Evolutionary conservation across 2,113 vertebrate genomes (phyloP).

Genomic region (Corvus hawaiiensis): DNA sequence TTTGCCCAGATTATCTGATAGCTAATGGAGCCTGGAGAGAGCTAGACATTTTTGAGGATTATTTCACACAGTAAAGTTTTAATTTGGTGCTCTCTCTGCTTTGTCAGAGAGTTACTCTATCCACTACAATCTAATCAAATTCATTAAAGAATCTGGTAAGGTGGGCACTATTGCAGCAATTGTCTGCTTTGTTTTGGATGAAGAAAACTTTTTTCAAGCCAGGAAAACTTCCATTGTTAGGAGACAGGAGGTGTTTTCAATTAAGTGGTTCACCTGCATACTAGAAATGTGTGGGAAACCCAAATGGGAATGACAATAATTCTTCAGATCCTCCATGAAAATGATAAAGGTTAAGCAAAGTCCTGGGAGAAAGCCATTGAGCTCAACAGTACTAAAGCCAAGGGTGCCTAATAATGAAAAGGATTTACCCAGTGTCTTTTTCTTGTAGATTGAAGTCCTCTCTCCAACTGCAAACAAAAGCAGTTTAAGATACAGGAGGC

Average conservation of each 20-base stretch:
- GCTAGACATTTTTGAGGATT: neutral
- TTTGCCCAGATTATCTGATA: neutral
- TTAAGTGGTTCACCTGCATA: neutral
- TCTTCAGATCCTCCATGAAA: neutral
- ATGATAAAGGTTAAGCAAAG: neutral
- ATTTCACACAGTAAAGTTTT: neutral
- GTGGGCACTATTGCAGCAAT: neutral
- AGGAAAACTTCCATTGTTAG: neutral
- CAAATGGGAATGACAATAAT: neutral
- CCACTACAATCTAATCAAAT: neutral
- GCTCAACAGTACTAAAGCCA: neutral
- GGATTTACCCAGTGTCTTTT: neutral
- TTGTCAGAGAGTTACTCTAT: neutral
- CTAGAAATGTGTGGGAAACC: neutral
- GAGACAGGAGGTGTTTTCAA: neutral
- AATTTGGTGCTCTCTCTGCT: neutral
- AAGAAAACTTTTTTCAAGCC: neutral
- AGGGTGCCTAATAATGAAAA: neutral
- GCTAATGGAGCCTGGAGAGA: neutral
- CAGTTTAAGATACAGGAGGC: neutral
- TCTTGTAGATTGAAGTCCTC: neutral
- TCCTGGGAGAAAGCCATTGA: neutral
- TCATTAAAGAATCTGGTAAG: neutral
- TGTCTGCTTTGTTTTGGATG: neutral
- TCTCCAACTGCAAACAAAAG: neutral